Conservation (phyloP, 2,888 invertebrate genomes). For the Strigamia maritima region DNA sequence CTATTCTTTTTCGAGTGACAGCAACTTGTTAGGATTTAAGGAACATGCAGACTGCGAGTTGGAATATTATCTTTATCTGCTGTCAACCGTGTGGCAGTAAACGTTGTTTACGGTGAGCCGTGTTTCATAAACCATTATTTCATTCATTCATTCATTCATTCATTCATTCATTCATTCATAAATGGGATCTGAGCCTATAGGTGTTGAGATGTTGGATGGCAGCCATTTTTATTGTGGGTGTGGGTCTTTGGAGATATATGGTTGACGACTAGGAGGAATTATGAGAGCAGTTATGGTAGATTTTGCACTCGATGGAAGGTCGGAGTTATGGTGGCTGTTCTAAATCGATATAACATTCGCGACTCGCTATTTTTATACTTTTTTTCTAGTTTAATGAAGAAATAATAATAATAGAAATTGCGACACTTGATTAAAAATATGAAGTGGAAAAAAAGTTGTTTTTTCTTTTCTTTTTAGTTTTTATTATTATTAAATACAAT, state of each 20-base stretch:
- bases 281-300: conserved; percentile 19
- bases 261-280: conserved; percentile 3
- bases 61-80: background rate
- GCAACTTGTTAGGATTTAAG: background rate
- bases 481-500: background rate
- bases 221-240: conserved; percentile 23
- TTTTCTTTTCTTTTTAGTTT: background rate
- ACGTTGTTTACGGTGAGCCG: background rate
- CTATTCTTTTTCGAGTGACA: background rate
- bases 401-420: too few species aligned
- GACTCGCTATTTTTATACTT: background rate
- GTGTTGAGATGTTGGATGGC: conserved; percentile 14
- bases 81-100: background rate
- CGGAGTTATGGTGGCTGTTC: background rate
- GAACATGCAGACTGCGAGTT: background rate
- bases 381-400: too few species aligned
- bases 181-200: background rate
- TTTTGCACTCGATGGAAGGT: conserved; percentile 18
- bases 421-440: too few species aligned
- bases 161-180: too few species aligned
- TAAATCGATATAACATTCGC: background rate
- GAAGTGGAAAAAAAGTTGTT: background rate
- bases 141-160: too few species aligned
- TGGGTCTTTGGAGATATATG: background rate
- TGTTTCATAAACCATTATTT: too few species aligned